phyloP scores from a whole-genome alignment of 2,113 vertebrate genomes.

The Ctenodactylus gundi region DNA sequence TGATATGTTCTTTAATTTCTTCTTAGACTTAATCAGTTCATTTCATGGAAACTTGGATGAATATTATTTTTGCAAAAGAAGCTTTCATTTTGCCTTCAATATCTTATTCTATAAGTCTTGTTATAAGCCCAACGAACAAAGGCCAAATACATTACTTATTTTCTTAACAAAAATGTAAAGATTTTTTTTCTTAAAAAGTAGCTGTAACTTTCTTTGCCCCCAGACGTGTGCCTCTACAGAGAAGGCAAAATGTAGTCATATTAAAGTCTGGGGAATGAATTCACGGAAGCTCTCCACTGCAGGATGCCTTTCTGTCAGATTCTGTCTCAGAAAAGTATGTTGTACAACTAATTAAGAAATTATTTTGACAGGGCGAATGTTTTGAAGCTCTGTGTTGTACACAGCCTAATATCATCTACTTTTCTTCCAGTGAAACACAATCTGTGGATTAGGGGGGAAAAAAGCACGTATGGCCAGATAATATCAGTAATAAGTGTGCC shows the following conservation, averaged over 20 bases:
- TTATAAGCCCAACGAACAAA: constrained; percentile 36
- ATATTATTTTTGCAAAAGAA: constrained; percentile 45
- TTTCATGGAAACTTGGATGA: background rate
- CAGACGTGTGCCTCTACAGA: constrained; percentile 72
- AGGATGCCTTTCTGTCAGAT: constrained; percentile 80
- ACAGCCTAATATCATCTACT: constrained; percentile 82
- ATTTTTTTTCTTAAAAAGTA: constrained; percentile 60
- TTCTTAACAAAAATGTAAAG: constrained; percentile 58
- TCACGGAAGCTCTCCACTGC: constrained; percentile 75
- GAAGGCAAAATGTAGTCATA: constrained; percentile 75
- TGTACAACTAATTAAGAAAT: constrained; percentile 84
- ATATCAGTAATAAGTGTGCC: constrained; percentile 70
- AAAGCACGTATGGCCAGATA: constrained; percentile 72
- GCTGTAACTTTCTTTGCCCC: constrained; percentile 52
- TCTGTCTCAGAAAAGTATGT: constrained; percentile 79
- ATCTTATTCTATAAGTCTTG: constrained; percentile 30
- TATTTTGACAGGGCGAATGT: constrained; percentile 82
- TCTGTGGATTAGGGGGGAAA: constrained; percentile 63
- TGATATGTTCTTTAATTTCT: constrained; percentile 1
- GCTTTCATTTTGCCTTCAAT: constrained; percentile 47
- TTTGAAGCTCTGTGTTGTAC: constrained; percentile 78
- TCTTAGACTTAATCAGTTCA: constrained; percentile 40
- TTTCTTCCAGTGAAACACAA: constrained; percentile 77
- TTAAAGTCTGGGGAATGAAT: constrained; percentile 81
- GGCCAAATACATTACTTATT: constrained; percentile 40